Percentiles rank a stretch among this genome's conserved stretches.
Conservation (phyloP, 2,797 vertebrate genomes). For the Mus spretus region DNA sequence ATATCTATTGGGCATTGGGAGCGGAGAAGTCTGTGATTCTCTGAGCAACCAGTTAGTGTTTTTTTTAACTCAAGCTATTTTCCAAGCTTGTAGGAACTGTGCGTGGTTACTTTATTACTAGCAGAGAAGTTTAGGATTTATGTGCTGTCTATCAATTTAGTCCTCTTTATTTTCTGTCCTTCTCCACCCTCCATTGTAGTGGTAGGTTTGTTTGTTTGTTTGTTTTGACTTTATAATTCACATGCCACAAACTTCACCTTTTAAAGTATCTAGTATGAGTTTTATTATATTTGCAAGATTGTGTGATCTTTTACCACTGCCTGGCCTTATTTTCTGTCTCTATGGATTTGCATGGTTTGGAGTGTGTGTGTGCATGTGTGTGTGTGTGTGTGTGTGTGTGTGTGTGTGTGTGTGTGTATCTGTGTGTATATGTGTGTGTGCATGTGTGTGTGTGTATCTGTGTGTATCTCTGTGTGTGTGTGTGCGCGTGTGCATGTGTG, state of each 20-base stretch:
- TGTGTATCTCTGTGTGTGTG: not conserved
- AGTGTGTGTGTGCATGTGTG: not conserved
- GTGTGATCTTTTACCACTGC: not conserved
- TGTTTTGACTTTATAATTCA: not conserved
- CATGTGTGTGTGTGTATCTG: not conserved
- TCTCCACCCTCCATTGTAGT: not conserved
- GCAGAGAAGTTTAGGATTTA: not conserved
- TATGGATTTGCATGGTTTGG: not conserved
- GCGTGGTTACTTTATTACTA: not conserved
- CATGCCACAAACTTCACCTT: not conserved
- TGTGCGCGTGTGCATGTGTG: not conserved
- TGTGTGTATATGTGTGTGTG: not conserved
- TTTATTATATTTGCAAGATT: conserved; percentile 21
- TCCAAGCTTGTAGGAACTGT: not conserved
- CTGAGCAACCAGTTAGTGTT: not conserved
- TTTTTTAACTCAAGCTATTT: not conserved
- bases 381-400: not conserved
- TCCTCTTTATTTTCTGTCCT: conserved; percentile 8
- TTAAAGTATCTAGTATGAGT: not conserved
- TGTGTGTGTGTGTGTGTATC: not conserved
- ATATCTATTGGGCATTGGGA: not conserved
- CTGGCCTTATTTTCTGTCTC: not conserved
- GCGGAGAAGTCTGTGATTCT: not conserved
- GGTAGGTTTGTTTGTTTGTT: not conserved
- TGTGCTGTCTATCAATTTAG: not conserved